Evolutionary conservation across 2,797 vertebrate genomes (phyloP).

Genomic region (Clarias laeviceps): DNA sequence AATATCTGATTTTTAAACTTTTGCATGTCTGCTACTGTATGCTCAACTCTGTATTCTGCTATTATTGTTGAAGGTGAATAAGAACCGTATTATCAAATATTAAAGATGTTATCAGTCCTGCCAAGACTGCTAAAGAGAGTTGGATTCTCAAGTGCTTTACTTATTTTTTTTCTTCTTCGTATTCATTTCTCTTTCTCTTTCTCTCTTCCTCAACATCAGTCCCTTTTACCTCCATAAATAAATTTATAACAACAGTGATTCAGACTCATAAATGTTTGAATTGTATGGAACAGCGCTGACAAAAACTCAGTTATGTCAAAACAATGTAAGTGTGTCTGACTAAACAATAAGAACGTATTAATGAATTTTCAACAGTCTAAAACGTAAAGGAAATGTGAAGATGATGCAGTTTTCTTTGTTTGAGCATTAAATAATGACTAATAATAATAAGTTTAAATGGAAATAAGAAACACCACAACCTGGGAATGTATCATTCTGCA

Average conservation of each 20-base stretch:
- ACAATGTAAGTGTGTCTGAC: neutral
- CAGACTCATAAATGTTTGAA: neutral
- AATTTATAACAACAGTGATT: neutral
- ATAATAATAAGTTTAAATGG: neutral
- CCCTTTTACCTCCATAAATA: neutral
- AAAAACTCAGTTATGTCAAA: neutral
- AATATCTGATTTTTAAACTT: conserved; percentile 63
- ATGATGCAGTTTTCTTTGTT: neutral
- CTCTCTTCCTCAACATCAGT: neutral
- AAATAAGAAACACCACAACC: neutral
- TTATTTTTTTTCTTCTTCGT: conserved; percentile 37
- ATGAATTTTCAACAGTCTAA: neutral
- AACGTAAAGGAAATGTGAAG: neutral
- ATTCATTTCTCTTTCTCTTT: conserved; percentile 27
- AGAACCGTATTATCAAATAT: conserved; percentile 79
- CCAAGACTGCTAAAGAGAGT: conserved; percentile 66
- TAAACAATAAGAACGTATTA: neutral
- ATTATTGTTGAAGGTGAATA: conserved; percentile 70
- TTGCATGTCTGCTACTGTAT: conserved; percentile 59
- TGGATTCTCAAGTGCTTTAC: conserved; percentile 31
- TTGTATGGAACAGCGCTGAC: neutral
- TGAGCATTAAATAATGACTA: neutral
- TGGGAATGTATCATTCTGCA: neutral
- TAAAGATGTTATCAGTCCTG: conserved; percentile 76
- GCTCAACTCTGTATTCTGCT: conserved; percentile 62